Evolutionary conservation across 2,113 vertebrate genomes (phyloP).

Genomic region (Chrysochloris asiatica): DNA sequence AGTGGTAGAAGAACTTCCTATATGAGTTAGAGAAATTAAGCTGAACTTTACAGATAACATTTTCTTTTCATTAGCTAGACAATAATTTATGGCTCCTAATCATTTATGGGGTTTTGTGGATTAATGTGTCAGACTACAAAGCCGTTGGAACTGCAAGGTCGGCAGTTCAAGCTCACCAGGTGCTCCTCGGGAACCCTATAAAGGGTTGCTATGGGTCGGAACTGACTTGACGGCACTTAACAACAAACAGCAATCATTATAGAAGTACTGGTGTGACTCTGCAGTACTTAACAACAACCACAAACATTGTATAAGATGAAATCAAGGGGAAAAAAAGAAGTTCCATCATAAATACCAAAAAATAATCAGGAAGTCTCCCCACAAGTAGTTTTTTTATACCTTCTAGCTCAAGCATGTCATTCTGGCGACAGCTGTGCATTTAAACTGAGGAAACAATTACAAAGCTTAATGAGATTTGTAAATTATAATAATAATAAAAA

Average conservation of each 20-base stretch:
- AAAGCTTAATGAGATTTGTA: conserved; percentile 78
- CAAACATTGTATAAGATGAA: conserved; percentile 36
- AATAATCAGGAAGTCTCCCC: not conserved
- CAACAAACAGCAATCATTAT: too few relatives aligned
- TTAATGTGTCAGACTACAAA: too few relatives aligned
- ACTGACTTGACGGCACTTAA: too few relatives aligned
- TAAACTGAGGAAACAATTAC: conserved; percentile 69
- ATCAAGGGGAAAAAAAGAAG: conserved; percentile 26
- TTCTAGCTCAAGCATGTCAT: conserved; percentile 42
- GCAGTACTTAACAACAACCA: too few relatives aligned
- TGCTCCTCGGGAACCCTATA: too few relatives aligned
- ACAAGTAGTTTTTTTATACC: conserved; percentile 26
- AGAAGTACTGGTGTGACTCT: too few relatives aligned
- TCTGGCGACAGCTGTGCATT: conserved; percentile 63
- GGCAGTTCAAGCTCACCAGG: too few relatives aligned
- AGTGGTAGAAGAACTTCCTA: not conserved
- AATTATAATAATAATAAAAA: conserved; percentile 74
- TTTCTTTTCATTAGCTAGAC: not conserved
- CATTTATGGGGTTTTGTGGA: too few relatives aligned
- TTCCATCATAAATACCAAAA: conserved; percentile 43
- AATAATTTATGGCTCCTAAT: conserved; percentile 47
- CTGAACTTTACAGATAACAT: conserved; percentile 14
- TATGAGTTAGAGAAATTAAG: conserved; percentile 43
- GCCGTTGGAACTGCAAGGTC: too few relatives aligned
- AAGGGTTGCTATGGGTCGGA: too few relatives aligned